A percentile compares a stretch with the other conserved stretches of the same genome.
Evolutionary conservation across 2,797 vertebrate genomes (phyloP).

Genomic region (Cirrhinus mrigala): DNA sequence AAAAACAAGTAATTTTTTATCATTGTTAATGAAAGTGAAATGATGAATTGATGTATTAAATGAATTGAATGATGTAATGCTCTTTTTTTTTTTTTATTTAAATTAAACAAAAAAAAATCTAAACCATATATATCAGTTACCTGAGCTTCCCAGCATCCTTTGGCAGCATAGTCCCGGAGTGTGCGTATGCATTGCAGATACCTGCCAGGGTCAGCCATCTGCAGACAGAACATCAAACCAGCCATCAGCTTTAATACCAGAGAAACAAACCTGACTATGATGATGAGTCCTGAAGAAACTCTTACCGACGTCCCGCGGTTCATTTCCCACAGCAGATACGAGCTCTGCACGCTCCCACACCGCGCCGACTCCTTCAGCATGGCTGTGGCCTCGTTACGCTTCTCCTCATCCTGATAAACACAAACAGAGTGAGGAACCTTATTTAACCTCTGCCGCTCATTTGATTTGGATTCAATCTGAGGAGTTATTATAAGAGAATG

Average conservation of each 20-base stretch:
- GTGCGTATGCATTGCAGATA: slow-evolving; percentile 92
- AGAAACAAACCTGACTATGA: not conserved
- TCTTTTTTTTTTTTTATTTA: too few species aligned
- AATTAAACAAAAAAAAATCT: too few species aligned
- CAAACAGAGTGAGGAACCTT: not conserved
- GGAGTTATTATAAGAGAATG: not conserved
- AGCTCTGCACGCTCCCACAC: slow-evolving; percentile 91
- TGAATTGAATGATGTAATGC: too few species aligned
- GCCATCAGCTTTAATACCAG: not conserved
- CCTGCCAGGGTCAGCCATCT: slow-evolving; percentile 92
- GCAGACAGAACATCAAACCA: not conserved
- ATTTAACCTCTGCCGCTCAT: not conserved
- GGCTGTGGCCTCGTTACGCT: slow-evolving; percentile 78
- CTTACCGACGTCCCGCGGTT: slow-evolving; percentile 87
- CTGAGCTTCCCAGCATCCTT: slow-evolving; percentile 98
- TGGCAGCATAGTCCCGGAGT: slow-evolving; percentile 91
- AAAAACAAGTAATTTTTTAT: not conserved
- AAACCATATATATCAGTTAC: too few species aligned
- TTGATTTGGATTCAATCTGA: not conserved
- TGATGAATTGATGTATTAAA: too few species aligned
- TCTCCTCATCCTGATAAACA: slow-evolving; percentile 83
- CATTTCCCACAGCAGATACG: slow-evolving; percentile 93
- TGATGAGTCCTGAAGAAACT: slow-evolving; percentile 35
- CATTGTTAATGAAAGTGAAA: not conserved
- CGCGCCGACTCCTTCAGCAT: slow-evolving; percentile 89